Base-by-base conservation (phyloP, 2,113 vertebrate genomes). In the Gallinago paraguaiae region DNA sequence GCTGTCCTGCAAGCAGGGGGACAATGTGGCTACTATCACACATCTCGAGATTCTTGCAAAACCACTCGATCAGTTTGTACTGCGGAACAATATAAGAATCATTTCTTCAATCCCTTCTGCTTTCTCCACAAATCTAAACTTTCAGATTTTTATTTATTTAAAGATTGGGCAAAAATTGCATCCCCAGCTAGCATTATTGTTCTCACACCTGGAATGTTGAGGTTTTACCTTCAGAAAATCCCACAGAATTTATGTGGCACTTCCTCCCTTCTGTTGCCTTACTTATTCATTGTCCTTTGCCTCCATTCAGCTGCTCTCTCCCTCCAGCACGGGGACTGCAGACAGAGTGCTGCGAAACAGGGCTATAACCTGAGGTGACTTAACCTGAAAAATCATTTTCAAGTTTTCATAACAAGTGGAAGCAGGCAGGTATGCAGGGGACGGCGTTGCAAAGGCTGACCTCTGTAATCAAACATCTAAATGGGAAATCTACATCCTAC, bases 51-150 rank as follows among this genome's bases (percentile, higher is more conserved):
- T 31, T 60, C 43, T 75, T 2, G 41, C 65, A 89, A 82, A 64
- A 22, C 28, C 69, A n/a, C 33, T 45, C 2, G 0, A 41, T 39
- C 16, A 17, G 24, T 82, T 53, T 25, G 12, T 25, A 19, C 56
- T 46, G 28, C 37, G 53, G 45, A 60, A 8, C 7, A n/a, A 25
- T 0, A 0, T 13, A 17, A 35, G 20, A 46, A 76, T 0, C 0
- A 0, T 54, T 57, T 43, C 24, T 45, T 7, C 41, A 39, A 16
- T 22, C 18, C 17, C 7, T 79, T 48, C 50, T 65, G 67, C 67
- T 80, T 39, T 13, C 19, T 11, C 39, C 75, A 50, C 14, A 28
- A 60, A 82, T 13, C 28, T 13, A 80, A 35, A 5, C 27, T 39
- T 56, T 7, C 39, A 27, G 13, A 7, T 25, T 82, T 87, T 33